Evolutionary conservation across 2,797 vertebrate genomes (phyloP), one percentile per base, ranked within the genome.

Genomic region (Crocodylus rhombifer): DNA sequence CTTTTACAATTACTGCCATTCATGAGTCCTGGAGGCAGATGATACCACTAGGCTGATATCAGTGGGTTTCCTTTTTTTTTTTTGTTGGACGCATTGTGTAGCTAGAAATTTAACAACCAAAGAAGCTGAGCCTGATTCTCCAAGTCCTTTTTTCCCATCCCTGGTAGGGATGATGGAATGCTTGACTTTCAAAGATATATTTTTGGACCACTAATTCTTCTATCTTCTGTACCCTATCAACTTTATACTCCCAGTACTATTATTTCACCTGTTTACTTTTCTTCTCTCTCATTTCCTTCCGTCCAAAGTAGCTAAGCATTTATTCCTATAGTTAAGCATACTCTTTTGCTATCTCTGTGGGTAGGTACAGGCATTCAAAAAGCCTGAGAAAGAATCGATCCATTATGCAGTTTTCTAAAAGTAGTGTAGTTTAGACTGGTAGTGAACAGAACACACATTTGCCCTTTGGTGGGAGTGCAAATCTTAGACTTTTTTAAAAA

Each of bases 131-230:
- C 57, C 33, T 33, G 2, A 36, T 30, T 61, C 58, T 26, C 67
- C 0, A 1, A 75, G 12, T 13, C 25, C 13, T 51, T n/a, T 14
- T 71, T 25, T 74, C 13, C 64, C 20, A 57, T 63, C 63, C 89
- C 71, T 13, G 17, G 9, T 0, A 0, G 3, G 0, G 1, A 67
- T 42, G 28, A 81, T 15, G 18, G 51, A 94, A 89, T 87, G 1
- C 11, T 80, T 85, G 63, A 81, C 81, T 88, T 77, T 78, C 64
- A 91, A 91, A 91, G 26, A n/a, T 36, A 6, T 73, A 7, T 5
- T 0, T 76, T 75, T 81, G 33, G 28, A 51, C 80, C 10, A 42
- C 56, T 69, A 88, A 60, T 61, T 30, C 28, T 8, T 86, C 36
- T 90, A 67, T 58, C 58, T 82, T 77, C 85, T 77, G 4, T 76